These are phyloP conservation scores for Cotesia glomerata DNA, from an alignment of 1,140 invertebrate species.

Conservation along the genomic window DNA sequence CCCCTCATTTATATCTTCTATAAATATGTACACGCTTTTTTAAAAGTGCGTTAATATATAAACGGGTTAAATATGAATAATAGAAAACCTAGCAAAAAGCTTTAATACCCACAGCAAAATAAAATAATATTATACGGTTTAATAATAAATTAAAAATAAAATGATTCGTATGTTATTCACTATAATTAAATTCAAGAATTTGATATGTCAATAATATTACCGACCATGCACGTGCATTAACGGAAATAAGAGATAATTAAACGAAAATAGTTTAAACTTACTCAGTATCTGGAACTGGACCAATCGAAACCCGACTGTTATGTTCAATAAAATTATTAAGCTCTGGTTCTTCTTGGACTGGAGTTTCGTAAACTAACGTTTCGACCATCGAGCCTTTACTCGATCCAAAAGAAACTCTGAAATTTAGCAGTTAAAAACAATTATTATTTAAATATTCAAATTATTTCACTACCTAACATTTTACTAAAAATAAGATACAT, in stretches of 20 bases:
- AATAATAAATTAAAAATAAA: no score
- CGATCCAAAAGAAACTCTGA: slow-evolving; percentile 89
- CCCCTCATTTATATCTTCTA: background rate
- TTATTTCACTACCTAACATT: background rate
- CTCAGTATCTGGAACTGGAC: slow-evolving; percentile 60
- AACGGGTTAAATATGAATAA: background rate
- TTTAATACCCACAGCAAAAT: no score
- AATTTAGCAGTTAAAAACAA: background rate
- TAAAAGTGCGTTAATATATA: no score
- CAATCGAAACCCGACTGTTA: slow-evolving; percentile 66
- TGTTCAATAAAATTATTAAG: slow-evolving; percentile 74
- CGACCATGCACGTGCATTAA: background rate
- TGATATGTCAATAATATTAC: background rate
- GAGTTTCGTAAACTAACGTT: slow-evolving; percentile 87
- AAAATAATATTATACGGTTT: no score
- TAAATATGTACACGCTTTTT: background rate
- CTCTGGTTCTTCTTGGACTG: slow-evolving; percentile 72
- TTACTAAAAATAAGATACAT: no score
- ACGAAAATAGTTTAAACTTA: slow-evolving; percentile 42
- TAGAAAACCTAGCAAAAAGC: background rate
- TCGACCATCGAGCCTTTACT: slow-evolving; percentile 95
- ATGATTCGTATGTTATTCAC: no score
- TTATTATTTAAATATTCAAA: background rate
- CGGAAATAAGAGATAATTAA: background rate
- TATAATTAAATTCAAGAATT: no score